phyloP scores from a whole-genome alignment of 2,888 invertebrate species.

The Carpatolechia fugitivella region DNA sequence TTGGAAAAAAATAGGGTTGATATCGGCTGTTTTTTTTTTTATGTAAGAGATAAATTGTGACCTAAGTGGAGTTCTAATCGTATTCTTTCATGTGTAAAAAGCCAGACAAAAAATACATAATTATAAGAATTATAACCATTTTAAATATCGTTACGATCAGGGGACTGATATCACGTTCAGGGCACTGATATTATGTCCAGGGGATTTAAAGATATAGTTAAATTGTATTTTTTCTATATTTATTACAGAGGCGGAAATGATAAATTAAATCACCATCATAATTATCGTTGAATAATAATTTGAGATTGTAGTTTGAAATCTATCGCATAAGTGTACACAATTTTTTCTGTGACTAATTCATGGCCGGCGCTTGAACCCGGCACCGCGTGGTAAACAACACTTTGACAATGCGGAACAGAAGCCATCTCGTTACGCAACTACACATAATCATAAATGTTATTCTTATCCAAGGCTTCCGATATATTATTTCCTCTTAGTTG shows the following conservation, averaged over 20 bases:
- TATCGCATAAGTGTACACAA: conserved; percentile 12
- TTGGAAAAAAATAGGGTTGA: too few species aligned
- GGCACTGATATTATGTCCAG: too few species aligned
- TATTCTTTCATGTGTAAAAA: too few species aligned
- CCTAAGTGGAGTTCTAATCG: too few species aligned
- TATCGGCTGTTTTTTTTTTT: too few species aligned
- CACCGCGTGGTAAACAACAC: conserved; percentile 45
- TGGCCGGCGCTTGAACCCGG: conserved; percentile 64
- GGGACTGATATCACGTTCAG: too few species aligned
- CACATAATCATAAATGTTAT: conserved; percentile 20
- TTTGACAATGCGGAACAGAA: conserved; percentile 50
- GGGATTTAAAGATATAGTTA: too few species aligned
- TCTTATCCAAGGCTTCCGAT: conserved; percentile 43
- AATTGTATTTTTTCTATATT: too few species aligned
- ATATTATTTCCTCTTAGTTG: conserved; percentile 9
- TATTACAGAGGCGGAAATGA: neutral
- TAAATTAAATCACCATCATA: neutral
- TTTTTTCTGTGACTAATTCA: conserved; percentile 46
- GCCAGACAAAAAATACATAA: too few species aligned
- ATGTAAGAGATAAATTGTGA: too few species aligned
- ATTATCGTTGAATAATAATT: neutral
- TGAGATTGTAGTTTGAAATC: neutral
- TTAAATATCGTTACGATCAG: too few species aligned
- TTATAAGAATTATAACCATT: too few species aligned
- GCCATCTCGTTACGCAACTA: conserved; percentile 48